phyloP scores from a whole-genome alignment of 2,113 vertebrate genomes.

The Isichthys henryi region DNA sequence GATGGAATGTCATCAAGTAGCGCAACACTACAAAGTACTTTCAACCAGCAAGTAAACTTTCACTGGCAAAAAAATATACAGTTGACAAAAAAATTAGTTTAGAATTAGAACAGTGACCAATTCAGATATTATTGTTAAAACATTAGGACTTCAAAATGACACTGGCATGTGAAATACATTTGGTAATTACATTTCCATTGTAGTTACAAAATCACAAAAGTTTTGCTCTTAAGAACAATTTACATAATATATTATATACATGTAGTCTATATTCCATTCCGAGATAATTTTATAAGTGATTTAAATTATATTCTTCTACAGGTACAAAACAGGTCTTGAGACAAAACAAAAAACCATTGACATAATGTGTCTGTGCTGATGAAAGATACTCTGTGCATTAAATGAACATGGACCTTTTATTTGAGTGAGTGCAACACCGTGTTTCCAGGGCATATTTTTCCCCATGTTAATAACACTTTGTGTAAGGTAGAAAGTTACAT shows the following conservation, averaged over 20 bases:
- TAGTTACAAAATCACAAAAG: neutral
- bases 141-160: neutral
- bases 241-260: neutral
- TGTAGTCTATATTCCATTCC: neutral
- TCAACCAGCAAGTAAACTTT: neutral
- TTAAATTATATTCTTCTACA: neutral
- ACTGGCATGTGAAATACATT: neutral
- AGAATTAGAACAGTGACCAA: neutral
- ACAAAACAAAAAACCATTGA: neutral
- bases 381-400: neutral
- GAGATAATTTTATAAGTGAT: neutral
- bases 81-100: neutral
- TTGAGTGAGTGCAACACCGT: neutral
- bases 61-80: neutral
- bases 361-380: neutral
- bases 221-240: neutral
- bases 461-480: neutral
- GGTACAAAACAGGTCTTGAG: neutral
- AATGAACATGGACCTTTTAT: conserved; percentile 3
- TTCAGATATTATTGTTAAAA: neutral
- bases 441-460: neutral
- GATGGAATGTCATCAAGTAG: neutral
- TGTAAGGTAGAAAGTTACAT: neutral
- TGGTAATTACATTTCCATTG: neutral
- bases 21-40: neutral